These are phyloP conservation scores for Xiphydria camelus DNA, from an alignment of 2,888 invertebrate species.

Conservation along the genomic window DNA sequence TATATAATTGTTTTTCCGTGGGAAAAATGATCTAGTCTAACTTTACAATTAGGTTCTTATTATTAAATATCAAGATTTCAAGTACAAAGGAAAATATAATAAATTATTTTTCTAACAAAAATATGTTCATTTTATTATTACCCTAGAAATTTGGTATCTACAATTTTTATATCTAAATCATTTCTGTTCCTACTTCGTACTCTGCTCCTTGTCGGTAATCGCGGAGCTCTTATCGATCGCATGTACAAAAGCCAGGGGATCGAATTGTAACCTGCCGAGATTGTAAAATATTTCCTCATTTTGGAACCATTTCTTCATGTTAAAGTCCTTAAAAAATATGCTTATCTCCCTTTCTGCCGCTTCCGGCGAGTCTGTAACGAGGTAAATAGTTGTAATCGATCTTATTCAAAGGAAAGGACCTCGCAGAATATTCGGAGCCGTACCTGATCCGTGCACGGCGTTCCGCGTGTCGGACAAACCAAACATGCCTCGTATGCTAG, in stretches of 20 bases:
- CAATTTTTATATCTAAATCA: constrained; percentile 20
- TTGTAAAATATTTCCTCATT: constrained; percentile 60
- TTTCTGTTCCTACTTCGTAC: constrained; percentile 16
- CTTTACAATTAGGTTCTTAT: constrained; percentile 8
- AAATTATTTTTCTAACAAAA: constrained; percentile 27
- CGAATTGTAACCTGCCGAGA: constrained; percentile 61
- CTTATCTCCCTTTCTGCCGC: constrained; percentile 78
- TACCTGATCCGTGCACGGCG: constrained; percentile 92
- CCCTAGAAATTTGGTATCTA: constrained; percentile 7
- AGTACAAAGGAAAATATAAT: constrained; percentile 29
- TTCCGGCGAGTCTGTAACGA: constrained; percentile 70
- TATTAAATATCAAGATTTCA: constrained; percentile 22
- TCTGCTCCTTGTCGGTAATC: neutral
- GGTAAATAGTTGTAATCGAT: constrained; percentile 12
- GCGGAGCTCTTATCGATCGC: constrained; percentile 36
- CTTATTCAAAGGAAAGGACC: neutral
- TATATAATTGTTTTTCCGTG: constrained; percentile 26
- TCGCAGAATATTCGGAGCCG: constrained; percentile 9
- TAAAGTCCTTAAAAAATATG: constrained; percentile 85
- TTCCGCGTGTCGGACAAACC: constrained; percentile 94
- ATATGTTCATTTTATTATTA: constrained; percentile 10
- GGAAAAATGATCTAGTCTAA: constrained; percentile 9
- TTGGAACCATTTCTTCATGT: constrained; percentile 67
- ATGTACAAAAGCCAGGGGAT: constrained; percentile 63
- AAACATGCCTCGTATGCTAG: constrained; percentile 79